These are phyloP conservation scores for Zosterops pallidus DNA, from an alignment of 2,113 vertebrate species.

Conservation along the genomic window DNA sequence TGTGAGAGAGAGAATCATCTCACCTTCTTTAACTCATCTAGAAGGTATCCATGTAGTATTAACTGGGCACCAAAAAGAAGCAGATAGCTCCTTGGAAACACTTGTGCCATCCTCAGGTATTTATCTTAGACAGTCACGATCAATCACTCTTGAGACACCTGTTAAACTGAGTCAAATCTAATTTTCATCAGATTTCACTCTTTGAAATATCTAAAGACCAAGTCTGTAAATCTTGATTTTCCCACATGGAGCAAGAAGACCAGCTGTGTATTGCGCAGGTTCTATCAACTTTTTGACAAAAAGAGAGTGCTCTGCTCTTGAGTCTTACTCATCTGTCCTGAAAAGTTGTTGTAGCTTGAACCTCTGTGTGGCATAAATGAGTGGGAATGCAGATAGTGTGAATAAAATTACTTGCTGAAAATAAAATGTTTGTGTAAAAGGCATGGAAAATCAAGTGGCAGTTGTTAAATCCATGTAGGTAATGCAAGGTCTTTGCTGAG, in stretches of 20 bases:
- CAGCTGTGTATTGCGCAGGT: not conserved
- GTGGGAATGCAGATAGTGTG: not conserved
- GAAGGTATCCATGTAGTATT: not conserved
- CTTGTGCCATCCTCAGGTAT: not conserved
- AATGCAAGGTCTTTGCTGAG: not conserved
- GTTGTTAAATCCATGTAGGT: not conserved
- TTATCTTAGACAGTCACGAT: fast-evolving
- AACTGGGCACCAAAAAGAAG: not conserved
- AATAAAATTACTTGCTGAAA: not conserved
- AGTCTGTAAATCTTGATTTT: not conserved
- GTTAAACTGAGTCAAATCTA: not conserved
- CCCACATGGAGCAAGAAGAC: not conserved
- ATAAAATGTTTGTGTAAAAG: not conserved
- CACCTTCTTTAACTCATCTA: not conserved
- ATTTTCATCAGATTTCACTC: not conserved
- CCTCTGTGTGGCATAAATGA: not conserved
- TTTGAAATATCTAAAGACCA: not conserved
- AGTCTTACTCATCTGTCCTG: not conserved
- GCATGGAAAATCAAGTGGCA: not conserved
- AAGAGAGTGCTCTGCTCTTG: not conserved
- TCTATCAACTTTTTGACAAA: not conserved
- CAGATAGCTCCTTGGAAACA: not conserved
- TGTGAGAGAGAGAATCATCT: not conserved
- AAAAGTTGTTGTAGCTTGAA: not conserved
- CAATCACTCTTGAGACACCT: not conserved